Conservation (phyloP, 2,113 vertebrate species). For the Xenopus laevis region DNA sequence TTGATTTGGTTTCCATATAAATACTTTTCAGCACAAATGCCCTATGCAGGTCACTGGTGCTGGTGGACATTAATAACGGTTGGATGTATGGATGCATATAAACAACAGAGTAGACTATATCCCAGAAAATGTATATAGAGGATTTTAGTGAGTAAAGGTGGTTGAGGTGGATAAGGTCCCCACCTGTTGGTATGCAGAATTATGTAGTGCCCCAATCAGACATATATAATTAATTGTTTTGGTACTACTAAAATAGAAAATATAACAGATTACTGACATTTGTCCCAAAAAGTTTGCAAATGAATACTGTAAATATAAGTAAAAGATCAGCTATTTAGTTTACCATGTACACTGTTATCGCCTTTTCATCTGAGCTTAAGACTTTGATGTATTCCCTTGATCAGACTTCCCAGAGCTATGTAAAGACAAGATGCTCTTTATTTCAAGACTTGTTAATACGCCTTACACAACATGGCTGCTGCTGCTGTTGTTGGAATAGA, state of each 20-base stretch:
- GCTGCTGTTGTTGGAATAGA: background rate
- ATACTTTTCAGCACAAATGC: no score
- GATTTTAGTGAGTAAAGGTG: no score
- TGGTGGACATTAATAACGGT: no score
- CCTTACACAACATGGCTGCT: background rate
- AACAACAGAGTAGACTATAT: no score
- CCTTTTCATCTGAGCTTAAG: slow-evolving; percentile 35
- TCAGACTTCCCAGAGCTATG: slow-evolving; percentile 5
- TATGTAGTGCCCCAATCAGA: no score
- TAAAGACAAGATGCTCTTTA: slow-evolving; percentile 25
- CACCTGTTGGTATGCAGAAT: no score
- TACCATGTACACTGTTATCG: slow-evolving; percentile 17
- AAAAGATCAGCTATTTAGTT: slow-evolving; percentile 14
- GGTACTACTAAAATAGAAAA: background rate
- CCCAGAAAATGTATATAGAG: no score
- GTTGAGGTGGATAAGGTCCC: no score
- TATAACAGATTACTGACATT: background rate
- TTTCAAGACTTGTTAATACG: background rate
- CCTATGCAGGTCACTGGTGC: no score
- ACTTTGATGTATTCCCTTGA: slow-evolving; percentile 33
- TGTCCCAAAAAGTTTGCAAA: background rate
- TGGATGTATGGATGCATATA: no score
- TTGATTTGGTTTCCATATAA: no score
- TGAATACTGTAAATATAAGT: slow-evolving; percentile 22
- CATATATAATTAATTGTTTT: no score